Conservation (phyloP, 2,888 invertebrate species). For the Ectemnius lituratus region DNA sequence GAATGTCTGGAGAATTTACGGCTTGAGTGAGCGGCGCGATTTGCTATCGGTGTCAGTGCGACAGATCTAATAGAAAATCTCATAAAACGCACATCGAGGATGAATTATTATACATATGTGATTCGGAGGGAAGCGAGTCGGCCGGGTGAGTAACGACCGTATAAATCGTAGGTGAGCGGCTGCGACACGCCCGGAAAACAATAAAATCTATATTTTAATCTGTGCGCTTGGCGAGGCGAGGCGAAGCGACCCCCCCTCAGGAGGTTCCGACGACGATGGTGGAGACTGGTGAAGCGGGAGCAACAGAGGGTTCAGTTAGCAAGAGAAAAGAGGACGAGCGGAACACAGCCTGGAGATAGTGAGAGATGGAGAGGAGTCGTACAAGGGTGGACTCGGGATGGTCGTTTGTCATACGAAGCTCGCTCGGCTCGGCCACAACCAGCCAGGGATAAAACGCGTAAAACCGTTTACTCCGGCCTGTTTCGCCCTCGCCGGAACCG, state of each 20-base stretch:
- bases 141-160: slow-evolving; percentile 68
- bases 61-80: slow-evolving; percentile 66
- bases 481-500: too few species aligned
- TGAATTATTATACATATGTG: slow-evolving; percentile 68
- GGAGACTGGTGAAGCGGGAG: slow-evolving; percentile 30
- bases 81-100: slow-evolving; percentile 65
- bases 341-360: too few species aligned
- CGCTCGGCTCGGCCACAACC: slow-evolving; percentile 32
- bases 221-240: slow-evolving; percentile 54
- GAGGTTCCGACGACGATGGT: slow-evolving; percentile 41
- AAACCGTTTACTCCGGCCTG: slow-evolving; percentile 38
- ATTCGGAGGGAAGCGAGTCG: slow-evolving; percentile 49
- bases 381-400: slow-evolving; percentile 37
- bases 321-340: too few species aligned
- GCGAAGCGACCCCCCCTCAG: slow-evolving; percentile 31
- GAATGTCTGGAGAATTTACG: slow-evolving; percentile 42
- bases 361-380: not conserved
- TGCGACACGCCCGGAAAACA: slow-evolving; percentile 68
- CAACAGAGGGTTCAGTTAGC: too few species aligned
- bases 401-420: slow-evolving; percentile 69
- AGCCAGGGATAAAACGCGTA: slow-evolving; percentile 59
- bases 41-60: slow-evolving; percentile 52
- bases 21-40: slow-evolving; percentile 42
- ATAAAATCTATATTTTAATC: slow-evolving; percentile 77
- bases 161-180: slow-evolving; percentile 68